Base-by-base conservation (phyloP, 2,888 invertebrate genomes). In the Hydriomena furcata region DNA sequence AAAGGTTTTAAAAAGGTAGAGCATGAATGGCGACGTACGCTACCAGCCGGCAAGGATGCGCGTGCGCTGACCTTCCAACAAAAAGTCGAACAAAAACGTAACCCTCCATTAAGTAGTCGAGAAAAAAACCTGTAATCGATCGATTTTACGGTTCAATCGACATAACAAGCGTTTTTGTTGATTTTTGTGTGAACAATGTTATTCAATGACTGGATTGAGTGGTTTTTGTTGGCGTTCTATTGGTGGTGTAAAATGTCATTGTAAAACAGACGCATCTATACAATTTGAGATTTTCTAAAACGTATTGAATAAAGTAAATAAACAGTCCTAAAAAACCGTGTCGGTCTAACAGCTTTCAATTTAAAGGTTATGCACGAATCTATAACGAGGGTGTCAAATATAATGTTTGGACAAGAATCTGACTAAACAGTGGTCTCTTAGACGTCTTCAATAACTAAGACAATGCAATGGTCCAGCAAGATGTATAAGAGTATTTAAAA, bases 71-170 rank as follows among this genome's bases (percentile, higher is more conserved):
- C 55, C 55, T 56, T 32, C 43, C 48, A 46, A 23, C 28, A 45
- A 36, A 55, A 45, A 46, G 20, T n/a, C 10, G 17, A 36, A 58
- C 43, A 61, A 59, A 59, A 48, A 48, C 46, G n/a, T 47, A 51
- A 45, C 45, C 51, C 51, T 51, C 45, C 40, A 35, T 45, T 40
- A 40, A 50, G 40, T 21, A 34, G 43, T 17, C 40, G 10, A n/a
- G 25, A 10, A 51, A 51, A 52, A 52, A 59, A 62, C 45, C 35
- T 11, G 52, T 45, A 50, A 49, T 58, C 50, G 52, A 61, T 62
- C 55, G 56, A 58, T 62, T 59, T 58, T 49, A 59, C 61, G 64
- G 52, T 46, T 46, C 52, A 59, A 49, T 60, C 49, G 47, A 49
- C 35, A 32, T 62, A 50, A 50, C 52, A 43, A 47, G 31, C 59